Base-by-base conservation (phyloP, 2,113 vertebrate genomes). In the Ploceus nigricollis region DNA sequence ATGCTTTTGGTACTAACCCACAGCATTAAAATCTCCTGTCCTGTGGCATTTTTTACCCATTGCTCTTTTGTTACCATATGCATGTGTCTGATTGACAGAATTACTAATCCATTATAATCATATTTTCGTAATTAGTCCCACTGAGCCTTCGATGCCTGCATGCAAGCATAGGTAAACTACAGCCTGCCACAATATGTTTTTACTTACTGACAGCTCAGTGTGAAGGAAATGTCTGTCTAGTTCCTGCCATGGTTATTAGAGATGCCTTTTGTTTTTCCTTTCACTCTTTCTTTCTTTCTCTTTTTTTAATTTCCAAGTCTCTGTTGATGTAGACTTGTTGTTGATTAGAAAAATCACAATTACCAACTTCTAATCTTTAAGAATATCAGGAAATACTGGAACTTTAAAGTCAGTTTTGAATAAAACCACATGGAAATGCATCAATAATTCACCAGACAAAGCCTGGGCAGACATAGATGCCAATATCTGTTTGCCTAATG, bases 51-150 rank as follows among this genome's bases (percentile, higher is more conserved):
- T 97, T 97, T 97, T 91, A 92, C 95, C 97, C 95, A 44, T 77
- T 94, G 75, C 94, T 94, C 97, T 93, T 96, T 91, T 96, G 92
- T 96, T 97, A 95, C 97, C 89, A 94, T 96, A 94, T 95, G 82
- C 88, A 81, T 96, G 82, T 90, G 82, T 97, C 94, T 98, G 98
- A 98, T 94, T 98, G 98, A 98, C 98, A 98, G 97, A 96, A 97
- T 97, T 93, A 94, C 97, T 98, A 98, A 98, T 98, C 98, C 94
- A 97, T 97, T 96, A 77, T 97, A 98, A 98, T 98, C 94, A 95
- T 97, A 98, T 98, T 98, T 98, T 98, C 48, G 77, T 98, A 98
- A 98, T 98, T 98, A 98, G 97, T 98, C 98, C 98, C 98, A 93
- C 86, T 1, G 98, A 98, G 97, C 96, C 97, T 86, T 19, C 8